Percentiles rank a stretch among this genome's conserved stretches.
Conservation (phyloP, 2,113 vertebrate genomes). For the Heptranchias perlo region DNA sequence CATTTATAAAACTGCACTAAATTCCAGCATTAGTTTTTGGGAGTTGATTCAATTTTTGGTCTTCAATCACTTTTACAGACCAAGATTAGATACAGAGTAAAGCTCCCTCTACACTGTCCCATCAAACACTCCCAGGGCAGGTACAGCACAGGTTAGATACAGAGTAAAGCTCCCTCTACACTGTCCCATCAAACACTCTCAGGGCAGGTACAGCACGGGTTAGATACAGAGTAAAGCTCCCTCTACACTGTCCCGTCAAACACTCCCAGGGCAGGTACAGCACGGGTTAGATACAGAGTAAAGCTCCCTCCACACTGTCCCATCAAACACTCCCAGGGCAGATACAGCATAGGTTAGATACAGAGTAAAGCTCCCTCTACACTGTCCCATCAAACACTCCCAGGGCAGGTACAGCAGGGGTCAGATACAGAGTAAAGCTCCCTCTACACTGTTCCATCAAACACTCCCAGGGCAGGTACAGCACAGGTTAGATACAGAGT, state of each 20-base stretch:
- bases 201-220: not conserved
- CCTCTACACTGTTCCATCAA: not conserved
- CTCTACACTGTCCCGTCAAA: not conserved
- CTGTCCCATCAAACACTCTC: not conserved
- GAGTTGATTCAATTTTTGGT: not conserved
- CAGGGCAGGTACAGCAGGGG: not conserved
- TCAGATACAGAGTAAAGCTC: not conserved
- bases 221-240: not conserved
- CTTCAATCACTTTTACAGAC: not conserved
- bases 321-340: not conserved
- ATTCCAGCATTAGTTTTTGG: not conserved
- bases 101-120: not conserved
- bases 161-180: not conserved
- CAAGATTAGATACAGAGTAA: not conserved
- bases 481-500: not conserved
- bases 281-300: not conserved
- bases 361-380: not conserved
- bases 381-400: not conserved
- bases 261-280: not conserved
- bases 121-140: not conserved
- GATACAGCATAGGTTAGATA: not conserved
- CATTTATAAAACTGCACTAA: not conserved
- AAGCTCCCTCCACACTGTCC: not conserved
- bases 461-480: not conserved
- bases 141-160: not conserved